A percentile compares a stretch with the other conserved stretches of the same genome.
Conservation (phyloP, 2,888 invertebrate genomes). For the Drosophila bunnanda region DNA sequence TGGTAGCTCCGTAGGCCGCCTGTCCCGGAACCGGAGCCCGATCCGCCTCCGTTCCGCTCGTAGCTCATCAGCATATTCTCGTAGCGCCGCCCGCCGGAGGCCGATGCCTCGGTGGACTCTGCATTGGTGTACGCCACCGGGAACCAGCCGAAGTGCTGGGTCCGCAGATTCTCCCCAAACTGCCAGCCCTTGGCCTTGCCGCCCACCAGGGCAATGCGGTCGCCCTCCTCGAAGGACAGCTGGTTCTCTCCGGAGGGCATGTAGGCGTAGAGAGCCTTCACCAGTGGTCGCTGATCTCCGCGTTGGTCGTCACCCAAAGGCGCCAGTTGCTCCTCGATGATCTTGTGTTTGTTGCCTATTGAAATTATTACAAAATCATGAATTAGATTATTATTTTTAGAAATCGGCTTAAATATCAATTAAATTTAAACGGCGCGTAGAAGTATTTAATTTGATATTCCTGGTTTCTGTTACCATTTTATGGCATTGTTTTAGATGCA, state of each 20-base stretch:
- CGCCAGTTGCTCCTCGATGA: constrained; percentile 60
- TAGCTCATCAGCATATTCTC: constrained; percentile 83
- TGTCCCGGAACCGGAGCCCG: constrained; percentile 20
- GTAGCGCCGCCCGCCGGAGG: constrained; percentile 64
- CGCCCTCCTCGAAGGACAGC: constrained; percentile 95
- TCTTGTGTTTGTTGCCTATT: constrained; percentile 70
- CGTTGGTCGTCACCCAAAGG: constrained; percentile 74
- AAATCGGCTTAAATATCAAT: neutral
- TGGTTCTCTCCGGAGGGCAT: constrained; percentile 95
- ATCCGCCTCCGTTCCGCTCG: constrained; percentile 67
- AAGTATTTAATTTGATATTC: too few species aligned
- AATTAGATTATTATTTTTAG: neutral
- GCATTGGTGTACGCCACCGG: constrained; percentile 97
- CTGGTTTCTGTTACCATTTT: neutral
- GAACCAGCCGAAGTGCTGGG: constrained; percentile 97
- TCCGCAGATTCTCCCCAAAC: constrained; percentile 96
- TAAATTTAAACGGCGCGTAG: neutral
- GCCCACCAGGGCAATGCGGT: constrained; percentile 94
- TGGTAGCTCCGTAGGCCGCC: constrained; percentile 76
- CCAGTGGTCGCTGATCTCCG: constrained; percentile 89
- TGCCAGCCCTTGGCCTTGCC: constrained; percentile 98
- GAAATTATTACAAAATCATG: neutral
- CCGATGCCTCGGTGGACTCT: constrained; percentile 85
- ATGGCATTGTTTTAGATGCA: neutral
- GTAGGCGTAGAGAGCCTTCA: constrained; percentile 95